Conservation (phyloP, 1,140 invertebrate genomes). For the Proctacanthus coquilletti region DNA sequence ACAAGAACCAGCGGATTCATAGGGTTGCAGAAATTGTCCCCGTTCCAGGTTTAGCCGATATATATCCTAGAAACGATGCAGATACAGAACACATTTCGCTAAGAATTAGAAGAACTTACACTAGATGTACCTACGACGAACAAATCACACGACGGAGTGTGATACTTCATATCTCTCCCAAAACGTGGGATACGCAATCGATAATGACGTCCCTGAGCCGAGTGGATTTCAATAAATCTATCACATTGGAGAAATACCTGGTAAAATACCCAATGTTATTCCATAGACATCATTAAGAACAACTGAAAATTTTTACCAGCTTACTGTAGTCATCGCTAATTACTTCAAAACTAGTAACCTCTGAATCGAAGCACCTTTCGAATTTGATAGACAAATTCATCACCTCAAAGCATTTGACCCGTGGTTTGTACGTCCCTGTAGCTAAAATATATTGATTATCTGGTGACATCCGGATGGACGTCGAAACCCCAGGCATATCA, state of each 20-base stretch:
- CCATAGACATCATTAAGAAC: background rate
- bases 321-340: constrained; percentile 83
- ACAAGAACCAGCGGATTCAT: constrained; percentile 53
- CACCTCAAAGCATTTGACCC: constrained; percentile 91
- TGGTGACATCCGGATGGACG: constrained; percentile 65
- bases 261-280: constrained; percentile 13
- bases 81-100: background rate
- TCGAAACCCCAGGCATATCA: constrained; percentile 93
- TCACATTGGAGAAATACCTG: constrained; percentile 69
- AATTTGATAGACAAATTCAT: constrained; percentile 95
- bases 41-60: constrained; percentile 91
- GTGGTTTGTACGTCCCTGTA: constrained; percentile 92
- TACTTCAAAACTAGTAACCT: constrained; percentile 76
- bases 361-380: constrained; percentile 94
- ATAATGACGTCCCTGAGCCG: constrained; percentile 80
- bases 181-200: constrained; percentile 85
- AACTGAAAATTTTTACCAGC: constrained; percentile 36
- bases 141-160: constrained; percentile 78
- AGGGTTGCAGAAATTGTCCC: constrained; percentile 82
- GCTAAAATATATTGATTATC: constrained; percentile 89
- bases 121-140: constrained; percentile 75
- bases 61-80: constrained; percentile 47
- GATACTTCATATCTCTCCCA: constrained; percentile 88
- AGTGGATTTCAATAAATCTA: constrained; percentile 91
- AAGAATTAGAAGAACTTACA: constrained; percentile 29